phyloP scores from a whole-genome alignment of 2,113 vertebrate species.

The Columbina picui region DNA sequence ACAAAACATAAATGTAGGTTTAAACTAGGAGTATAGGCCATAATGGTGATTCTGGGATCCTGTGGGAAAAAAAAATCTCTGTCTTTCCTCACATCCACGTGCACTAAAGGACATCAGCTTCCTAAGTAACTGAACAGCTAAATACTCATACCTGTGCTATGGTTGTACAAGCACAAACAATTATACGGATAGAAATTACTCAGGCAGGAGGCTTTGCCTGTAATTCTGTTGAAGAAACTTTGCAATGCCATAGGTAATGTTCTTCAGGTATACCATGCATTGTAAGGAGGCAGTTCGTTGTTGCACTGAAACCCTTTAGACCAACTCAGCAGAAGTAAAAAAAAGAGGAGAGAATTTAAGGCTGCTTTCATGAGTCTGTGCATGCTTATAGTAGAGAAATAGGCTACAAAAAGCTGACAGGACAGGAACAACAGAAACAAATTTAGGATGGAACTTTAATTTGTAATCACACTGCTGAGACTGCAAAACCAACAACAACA shows the following conservation, averaged over 20 bases:
- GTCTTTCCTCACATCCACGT: fast-evolving
- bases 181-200: neutral
- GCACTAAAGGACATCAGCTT: neutral
- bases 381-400: neutral
- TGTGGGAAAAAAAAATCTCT: neutral
- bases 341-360: neutral
- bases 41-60: neutral
- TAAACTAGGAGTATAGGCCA: neutral
- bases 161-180: neutral
- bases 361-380: neutral
- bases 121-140: neutral
- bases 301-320: neutral
- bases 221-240: neutral
- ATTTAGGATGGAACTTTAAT: neutral
- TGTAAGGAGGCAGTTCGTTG: fast-evolving
- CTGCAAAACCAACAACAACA: neutral
- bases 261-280: neutral
- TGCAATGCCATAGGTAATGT: neutral
- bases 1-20: neutral
- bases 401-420: neutral
- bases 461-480: neutral
- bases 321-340: neutral
- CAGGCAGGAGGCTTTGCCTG: neutral
- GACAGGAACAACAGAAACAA: neutral
- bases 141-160: neutral